Percentiles rank a stretch among this genome's conserved stretches.
phyloP scores from a whole-genome alignment of 2,113 vertebrate species.

The Campylorhamphus procurvoides region DNA sequence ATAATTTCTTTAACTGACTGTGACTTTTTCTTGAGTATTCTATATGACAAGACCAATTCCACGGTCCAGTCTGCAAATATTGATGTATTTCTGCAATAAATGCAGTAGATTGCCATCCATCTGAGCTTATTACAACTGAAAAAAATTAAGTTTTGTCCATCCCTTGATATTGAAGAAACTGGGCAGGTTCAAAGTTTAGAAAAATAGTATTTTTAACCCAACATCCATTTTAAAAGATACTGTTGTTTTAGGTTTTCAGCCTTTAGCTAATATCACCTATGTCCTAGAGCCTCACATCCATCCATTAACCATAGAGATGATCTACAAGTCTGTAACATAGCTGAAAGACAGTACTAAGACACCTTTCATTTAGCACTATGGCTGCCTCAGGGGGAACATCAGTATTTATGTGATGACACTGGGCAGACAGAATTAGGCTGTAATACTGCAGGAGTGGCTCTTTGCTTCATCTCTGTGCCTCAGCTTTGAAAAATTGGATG shows the following conservation, averaged over 20 bases:
- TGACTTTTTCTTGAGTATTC: neutral
- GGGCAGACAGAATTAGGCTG: conserved; percentile 19
- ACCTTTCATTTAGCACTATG: conserved; percentile 8
- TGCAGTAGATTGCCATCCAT: neutral
- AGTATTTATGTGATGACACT: neutral
- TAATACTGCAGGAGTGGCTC: neutral
- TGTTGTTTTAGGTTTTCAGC: neutral
- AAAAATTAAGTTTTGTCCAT: neutral
- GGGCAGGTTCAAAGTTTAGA: neutral
- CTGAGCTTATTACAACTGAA: neutral
- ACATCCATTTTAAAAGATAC: neutral
- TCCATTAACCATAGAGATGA: neutral
- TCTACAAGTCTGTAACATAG: neutral
- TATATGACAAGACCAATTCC: rapidly evolving
- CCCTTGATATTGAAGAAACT: neutral
- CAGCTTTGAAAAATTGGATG: neutral
- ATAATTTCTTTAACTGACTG: neutral
- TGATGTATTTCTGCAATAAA: neutral
- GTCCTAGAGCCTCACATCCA: neutral
- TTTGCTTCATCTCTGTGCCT: neutral
- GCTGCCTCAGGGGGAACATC: conserved; percentile 1
- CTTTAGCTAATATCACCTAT: neutral
- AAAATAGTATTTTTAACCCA: neutral
- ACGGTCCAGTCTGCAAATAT: neutral
- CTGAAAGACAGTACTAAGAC: neutral